Evolutionary conservation across 2,888 invertebrate genomes (phyloP).

Genomic region (Netelia inedita): DNA sequence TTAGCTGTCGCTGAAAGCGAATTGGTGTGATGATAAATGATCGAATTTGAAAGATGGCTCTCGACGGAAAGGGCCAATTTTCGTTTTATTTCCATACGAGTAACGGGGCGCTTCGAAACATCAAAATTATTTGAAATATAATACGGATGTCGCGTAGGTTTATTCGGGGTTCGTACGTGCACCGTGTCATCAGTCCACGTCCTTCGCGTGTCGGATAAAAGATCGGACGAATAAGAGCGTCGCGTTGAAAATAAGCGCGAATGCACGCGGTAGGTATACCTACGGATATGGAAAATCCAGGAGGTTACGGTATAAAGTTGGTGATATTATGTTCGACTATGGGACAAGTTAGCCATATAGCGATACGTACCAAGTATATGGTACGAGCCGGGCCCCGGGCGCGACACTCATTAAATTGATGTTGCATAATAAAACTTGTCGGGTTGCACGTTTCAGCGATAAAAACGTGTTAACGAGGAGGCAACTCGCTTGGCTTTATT

Average conservation of each 20-base stretch:
- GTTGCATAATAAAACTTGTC: constrained; percentile 71
- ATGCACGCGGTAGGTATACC: background rate
- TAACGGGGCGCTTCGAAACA: too few species aligned
- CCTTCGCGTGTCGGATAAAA: too few species aligned
- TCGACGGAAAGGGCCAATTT: too few species aligned
- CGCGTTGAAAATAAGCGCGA: background rate
- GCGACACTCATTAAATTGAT: constrained; percentile 71
- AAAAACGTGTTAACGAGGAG: constrained; percentile 70
- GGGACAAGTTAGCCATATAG: background rate
- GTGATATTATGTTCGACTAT: too few species aligned
- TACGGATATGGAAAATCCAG: background rate
- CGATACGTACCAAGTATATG: constrained; percentile 42
- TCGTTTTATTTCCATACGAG: too few species aligned
- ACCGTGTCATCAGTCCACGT: too few species aligned
- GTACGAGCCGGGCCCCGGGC: constrained; percentile 42
- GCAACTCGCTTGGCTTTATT: constrained; percentile 72
- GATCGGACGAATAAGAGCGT: too few species aligned
- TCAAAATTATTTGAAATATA: too few species aligned
- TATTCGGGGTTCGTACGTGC: too few species aligned
- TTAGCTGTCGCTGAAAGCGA: constrained; percentile 30
- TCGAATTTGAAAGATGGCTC: background rate
- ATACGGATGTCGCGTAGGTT: too few species aligned
- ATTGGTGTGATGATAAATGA: constrained; percentile 64
- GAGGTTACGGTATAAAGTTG: too few species aligned
- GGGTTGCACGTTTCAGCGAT: constrained; percentile 70